A percentile compares a stretch with the other conserved stretches of the same genome.
phyloP scores from a whole-genome alignment of 2,113 vertebrate genomes.

The Psittacara wagleri region DNA sequence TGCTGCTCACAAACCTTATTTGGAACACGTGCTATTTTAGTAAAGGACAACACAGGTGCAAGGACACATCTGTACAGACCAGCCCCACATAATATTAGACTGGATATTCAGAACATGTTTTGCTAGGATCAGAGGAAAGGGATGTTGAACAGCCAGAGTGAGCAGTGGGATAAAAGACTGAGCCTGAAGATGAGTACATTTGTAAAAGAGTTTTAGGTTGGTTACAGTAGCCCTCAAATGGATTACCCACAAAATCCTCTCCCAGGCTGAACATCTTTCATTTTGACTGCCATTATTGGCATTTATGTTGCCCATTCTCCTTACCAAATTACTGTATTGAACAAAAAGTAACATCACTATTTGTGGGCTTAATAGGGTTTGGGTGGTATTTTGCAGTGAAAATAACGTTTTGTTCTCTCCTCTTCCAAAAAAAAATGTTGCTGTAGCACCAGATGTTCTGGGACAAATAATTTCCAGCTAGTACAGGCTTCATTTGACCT shows the following conservation, averaged over 20 bases:
- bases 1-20: fast-evolving
- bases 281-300: neutral
- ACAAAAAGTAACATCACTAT: neutral
- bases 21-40: neutral
- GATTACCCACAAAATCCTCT: neutral
- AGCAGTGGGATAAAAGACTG: neutral
- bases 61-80: neutral
- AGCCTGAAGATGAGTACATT: neutral
- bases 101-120: neutral
- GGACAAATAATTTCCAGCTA: neutral
- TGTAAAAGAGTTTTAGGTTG: neutral
- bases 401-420: neutral
- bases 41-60: neutral
- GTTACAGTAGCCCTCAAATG: fast-evolving
- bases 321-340: neutral
- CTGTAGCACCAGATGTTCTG: neutral
- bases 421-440: neutral
- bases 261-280: neutral
- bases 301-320: neutral
- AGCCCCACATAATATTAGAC: fast-evolving
- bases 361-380: neutral
- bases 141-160: neutral
- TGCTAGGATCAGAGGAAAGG: neutral
- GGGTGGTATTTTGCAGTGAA: neutral
- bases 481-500: neutral